Percentiles rank a stretch among this genome's conserved stretches.
These are phyloP conservation scores for Mobula birostris DNA, from an alignment of 2,113 vertebrate species.

Conservation along the genomic window DNA sequence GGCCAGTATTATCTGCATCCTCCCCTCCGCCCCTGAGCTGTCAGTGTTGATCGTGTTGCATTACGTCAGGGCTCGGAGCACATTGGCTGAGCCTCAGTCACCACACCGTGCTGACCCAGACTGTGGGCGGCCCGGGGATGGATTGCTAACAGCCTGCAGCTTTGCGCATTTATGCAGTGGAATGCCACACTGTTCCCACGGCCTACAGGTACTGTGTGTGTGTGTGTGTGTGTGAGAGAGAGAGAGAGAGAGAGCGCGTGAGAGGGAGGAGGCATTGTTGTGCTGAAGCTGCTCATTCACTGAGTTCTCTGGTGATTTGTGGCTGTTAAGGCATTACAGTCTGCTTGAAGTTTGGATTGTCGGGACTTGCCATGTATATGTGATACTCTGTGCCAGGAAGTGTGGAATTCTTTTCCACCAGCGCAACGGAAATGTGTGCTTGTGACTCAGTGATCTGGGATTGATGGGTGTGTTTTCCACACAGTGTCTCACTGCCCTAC, in stretches of 20 bases:
- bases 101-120: not conserved
- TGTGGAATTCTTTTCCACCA: not conserved
- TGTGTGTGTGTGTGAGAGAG: not conserved
- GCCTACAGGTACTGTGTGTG: not conserved
- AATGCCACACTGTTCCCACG: not conserved
- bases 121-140: not conserved
- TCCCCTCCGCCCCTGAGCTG: no score
- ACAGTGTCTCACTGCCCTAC: no score
- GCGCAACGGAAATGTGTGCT: no score
- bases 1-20: no score
- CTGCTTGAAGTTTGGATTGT: not conserved
- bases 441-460: no score
- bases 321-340: not conserved
- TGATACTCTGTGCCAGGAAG: no score
- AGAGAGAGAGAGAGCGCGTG: not conserved
- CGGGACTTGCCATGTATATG: not conserved
- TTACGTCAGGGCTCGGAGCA: not conserved
- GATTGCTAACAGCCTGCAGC: not conserved
- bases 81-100: not conserved
- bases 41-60: not conserved
- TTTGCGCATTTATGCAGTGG: not conserved
- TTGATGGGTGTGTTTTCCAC: no score
- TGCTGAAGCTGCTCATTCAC: not conserved
- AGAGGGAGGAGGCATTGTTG: not conserved
- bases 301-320: not conserved